A percentile compares a stretch with the other conserved stretches of the same genome.
phyloP scores from a whole-genome alignment of 2,797 vertebrate species.

The Zalophus californianus region DNA sequence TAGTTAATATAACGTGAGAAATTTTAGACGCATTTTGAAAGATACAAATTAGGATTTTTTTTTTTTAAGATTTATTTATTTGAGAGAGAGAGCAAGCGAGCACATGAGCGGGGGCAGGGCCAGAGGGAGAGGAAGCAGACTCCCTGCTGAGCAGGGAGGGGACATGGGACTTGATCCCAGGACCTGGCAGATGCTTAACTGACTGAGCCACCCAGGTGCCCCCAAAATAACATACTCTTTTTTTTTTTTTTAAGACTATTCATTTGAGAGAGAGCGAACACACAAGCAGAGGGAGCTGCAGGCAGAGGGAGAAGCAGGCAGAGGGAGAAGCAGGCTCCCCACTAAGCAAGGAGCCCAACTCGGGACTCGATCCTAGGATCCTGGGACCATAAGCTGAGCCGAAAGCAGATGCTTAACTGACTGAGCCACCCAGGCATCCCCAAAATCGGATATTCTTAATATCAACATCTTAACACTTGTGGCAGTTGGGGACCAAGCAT shows the following conservation, averaged over 20 bases:
- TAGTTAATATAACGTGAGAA: background rate
- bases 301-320: too few relatives aligned
- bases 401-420: background rate
- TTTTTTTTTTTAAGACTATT: too few relatives aligned
- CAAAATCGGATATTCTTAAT: background rate
- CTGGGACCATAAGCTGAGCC: background rate
- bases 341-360: background rate
- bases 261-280: too few relatives aligned
- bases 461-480: background rate
- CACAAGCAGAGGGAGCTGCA: too few relatives aligned
- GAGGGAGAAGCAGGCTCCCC: background rate
- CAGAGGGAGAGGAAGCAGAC: background rate
- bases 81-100: background rate
- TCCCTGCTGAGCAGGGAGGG: too few relatives aligned
- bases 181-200: too few relatives aligned
- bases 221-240: too few relatives aligned
- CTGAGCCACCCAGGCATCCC: background rate
- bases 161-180: too few relatives aligned
- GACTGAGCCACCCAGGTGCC: too few relatives aligned
- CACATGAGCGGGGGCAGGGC: too few relatives aligned
- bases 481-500: background rate
- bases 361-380: background rate
- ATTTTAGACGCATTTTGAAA: background rate
- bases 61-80: too few relatives aligned
- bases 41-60: background rate